Evolutionary conservation across 2,113 vertebrate species (phyloP), one percentile per base, ranked within the genome.

Genomic region (Empidonax traillii): DNA sequence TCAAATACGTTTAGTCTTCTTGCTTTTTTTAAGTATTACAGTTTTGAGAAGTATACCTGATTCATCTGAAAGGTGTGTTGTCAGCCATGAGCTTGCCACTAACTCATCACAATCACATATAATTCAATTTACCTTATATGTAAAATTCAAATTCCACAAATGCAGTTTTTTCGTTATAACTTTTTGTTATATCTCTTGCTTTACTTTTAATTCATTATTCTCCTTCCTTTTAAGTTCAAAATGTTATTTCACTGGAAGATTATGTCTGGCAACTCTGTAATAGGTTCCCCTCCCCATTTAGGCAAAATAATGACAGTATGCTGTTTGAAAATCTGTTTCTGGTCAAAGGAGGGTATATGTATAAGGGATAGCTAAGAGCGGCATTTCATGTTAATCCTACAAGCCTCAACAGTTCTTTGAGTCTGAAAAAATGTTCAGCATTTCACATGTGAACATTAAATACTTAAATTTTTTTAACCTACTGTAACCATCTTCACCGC

Each of bases 401-500:
- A 92, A 75, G 78, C 47, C 76, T 85, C 59, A 85, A 85, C 59
- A 90, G 39, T 71, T 61, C 79, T 93, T 90, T 44, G 55, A 27
- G 69, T 66, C 30, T 95, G 68, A 88, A 90, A 90, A 94, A 94
- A 93, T 74, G 59, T 90, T 88, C 67, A 77, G 33, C 27, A 46
- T 79, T 69, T 89, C 49, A 66, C 51, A 68, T 2, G 1, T 63
- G 35, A 49, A 87, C 93, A 71, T 95, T 82, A 43, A 75, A 86
- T 88, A 23, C 9, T 49, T 56, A 16, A 19, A 19, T 28, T 53
- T 82, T 78, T 88, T 84, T 49, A 53, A 69, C 31, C 12, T 53
- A 2, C 23, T 88, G 19, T 68, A 80, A 52, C 15, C 28, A 9
- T 72, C 28, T 43, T 83, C 33, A 24, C 33, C 35, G 8, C 27